phyloP scores from a whole-genome alignment of 2,888 invertebrate species.

The Sarcophaga variegata region DNA sequence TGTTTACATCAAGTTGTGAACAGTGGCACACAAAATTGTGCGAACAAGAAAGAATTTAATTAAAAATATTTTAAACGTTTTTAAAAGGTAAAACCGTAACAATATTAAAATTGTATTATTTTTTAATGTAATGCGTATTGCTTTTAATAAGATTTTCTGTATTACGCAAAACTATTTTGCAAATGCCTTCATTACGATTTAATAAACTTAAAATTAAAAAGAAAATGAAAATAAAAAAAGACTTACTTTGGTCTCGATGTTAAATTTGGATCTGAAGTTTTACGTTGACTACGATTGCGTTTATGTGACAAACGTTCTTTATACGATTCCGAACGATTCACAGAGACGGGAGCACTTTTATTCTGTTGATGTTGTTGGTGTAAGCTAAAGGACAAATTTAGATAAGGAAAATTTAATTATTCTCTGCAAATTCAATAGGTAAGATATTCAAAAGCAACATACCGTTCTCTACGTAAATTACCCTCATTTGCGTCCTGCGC shows the following conservation, averaged over 20 bases:
- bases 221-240: not conserved
- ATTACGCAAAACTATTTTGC: too few species aligned
- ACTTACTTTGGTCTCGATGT: constrained; percentile 86
- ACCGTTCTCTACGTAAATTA: constrained; percentile 77
- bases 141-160: too few species aligned
- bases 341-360: constrained; percentile 82
- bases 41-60: too few species aligned
- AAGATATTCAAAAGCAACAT: constrained; percentile 23
- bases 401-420: not conserved
- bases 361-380: constrained; percentile 77
- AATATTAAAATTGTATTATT: too few species aligned
- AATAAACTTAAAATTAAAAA: not conserved
- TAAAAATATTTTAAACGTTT: too few species aligned
- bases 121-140: too few species aligned
- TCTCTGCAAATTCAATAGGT: not conserved
- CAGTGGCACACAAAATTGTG: too few species aligned
- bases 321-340: constrained; percentile 88
- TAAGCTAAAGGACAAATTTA: constrained; percentile 70
- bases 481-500: constrained; percentile 78
- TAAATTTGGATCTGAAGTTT: constrained; percentile 91
- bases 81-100: too few species aligned
- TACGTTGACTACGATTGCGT: constrained; percentile 87
- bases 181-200: constrained; percentile 42
- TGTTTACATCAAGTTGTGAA: too few species aligned
- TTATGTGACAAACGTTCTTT: constrained; percentile 87